These are phyloP conservation scores for Eulithis testata DNA, from an alignment of 2,888 invertebrate genomes.

Conservation along the genomic window DNA sequence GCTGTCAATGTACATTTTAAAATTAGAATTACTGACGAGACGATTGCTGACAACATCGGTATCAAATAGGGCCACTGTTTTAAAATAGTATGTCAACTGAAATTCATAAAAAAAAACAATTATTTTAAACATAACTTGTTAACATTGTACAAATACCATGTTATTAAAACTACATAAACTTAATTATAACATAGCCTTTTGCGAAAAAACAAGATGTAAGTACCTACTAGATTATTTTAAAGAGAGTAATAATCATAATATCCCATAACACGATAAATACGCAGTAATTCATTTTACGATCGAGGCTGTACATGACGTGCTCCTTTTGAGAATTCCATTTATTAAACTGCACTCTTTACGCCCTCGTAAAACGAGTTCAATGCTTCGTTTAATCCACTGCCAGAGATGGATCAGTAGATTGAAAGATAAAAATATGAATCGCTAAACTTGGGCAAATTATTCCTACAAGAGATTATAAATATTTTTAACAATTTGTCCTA, in stretches of 20 bases:
- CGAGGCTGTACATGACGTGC: slow-evolving; percentile 49
- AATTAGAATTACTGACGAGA: background rate
- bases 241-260: slow-evolving; percentile 10
- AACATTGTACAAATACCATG: too few species aligned
- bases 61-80: too few species aligned
- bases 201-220: too few species aligned
- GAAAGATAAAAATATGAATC: slow-evolving; percentile 14
- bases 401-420: slow-evolving; percentile 19
- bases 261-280: slow-evolving; percentile 38
- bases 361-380: slow-evolving; percentile 75
- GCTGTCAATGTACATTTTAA: background rate
- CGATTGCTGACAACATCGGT: background rate
- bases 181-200: too few species aligned
- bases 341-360: slow-evolving; percentile 67
- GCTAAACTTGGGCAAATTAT: slow-evolving; percentile 1
- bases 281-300: slow-evolving; percentile 56
- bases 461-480: background rate
- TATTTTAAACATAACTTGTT: too few species aligned
- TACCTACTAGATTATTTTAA: background rate
- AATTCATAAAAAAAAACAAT: too few species aligned
- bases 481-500: too few species aligned
- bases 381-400: slow-evolving; percentile 59
- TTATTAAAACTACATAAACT: too few species aligned
- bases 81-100: too few species aligned
- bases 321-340: slow-evolving; percentile 66